Evolutionary conservation across 2,888 invertebrate genomes (phyloP).

Genomic region (Dugesia japonica): DNA sequence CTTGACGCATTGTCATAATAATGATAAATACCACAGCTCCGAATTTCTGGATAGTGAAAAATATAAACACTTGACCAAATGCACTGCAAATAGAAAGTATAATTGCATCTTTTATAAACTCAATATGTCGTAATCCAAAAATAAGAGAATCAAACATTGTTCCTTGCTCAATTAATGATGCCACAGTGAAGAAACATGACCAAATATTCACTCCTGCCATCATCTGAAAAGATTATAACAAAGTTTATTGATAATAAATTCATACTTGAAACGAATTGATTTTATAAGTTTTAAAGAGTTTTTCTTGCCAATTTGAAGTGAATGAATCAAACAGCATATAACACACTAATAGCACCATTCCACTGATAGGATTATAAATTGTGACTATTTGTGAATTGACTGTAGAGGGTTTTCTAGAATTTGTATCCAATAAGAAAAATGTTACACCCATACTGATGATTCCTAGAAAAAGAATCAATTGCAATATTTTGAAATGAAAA

Average conservation of each 20-base stretch:
- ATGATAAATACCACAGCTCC: constrained; percentile 90
- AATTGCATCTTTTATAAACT: constrained; percentile 62
- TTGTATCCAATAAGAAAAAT: constrained; percentile 3
- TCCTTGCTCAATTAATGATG: constrained; percentile 69
- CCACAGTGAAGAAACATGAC: constrained; percentile 70
- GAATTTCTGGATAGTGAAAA: constrained; percentile 78
- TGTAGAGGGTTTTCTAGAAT: neutral
- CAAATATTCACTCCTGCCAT: constrained; percentile 89
- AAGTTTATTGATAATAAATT: neutral
- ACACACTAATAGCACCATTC: constrained; percentile 46
- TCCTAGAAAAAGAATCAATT: constrained; percentile 2
- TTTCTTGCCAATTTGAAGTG: constrained; percentile 92
- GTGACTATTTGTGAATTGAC: neutral
- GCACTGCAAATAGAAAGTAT: constrained; percentile 75
- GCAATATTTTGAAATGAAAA: neutral
- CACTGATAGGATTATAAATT: constrained; percentile 22
- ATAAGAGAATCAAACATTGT: constrained; percentile 59
- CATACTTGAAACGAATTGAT: constrained; percentile 53
- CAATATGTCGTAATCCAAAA: constrained; percentile 63
- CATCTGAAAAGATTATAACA: constrained; percentile 58
- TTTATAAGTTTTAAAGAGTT: constrained; percentile 63
- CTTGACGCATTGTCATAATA: constrained; percentile 89
- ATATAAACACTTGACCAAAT: constrained; percentile 83
- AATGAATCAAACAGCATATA: constrained; percentile 92
- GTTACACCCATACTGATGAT: constrained; percentile 24